Evolutionary conservation across 2,797 vertebrate genomes (phyloP).

Genomic region (Trachurus trachurus): DNA sequence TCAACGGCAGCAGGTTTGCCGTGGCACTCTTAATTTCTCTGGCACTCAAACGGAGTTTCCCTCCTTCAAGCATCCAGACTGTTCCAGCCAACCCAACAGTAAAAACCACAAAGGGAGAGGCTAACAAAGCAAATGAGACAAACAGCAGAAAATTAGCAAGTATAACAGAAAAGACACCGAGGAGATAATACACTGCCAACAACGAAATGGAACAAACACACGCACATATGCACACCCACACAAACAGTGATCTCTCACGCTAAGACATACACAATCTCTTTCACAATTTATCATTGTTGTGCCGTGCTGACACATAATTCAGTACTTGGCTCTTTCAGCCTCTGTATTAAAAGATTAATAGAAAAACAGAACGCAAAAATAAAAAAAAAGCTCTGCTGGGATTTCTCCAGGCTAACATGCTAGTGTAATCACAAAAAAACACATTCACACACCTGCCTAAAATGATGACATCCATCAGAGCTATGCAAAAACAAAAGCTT

Average conservation of each 20-base stretch:
- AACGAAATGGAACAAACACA: slow-evolving; percentile 42
- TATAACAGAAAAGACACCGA: slow-evolving; percentile 46
- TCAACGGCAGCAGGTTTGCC: slow-evolving; percentile 32
- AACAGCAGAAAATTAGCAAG: slow-evolving; percentile 45
- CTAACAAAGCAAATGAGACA: slow-evolving; percentile 49
- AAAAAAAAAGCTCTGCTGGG: slow-evolving; percentile 22
- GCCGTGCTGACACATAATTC: slow-evolving; percentile 55
- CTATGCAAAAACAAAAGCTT: slow-evolving; percentile 56
- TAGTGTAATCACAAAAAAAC: slow-evolving; percentile 21
- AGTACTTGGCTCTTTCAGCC: slow-evolving; percentile 45
- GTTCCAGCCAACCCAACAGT: not conserved
- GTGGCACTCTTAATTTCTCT: slow-evolving; percentile 18
- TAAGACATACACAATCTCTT: slow-evolving; percentile 39
- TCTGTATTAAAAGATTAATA: slow-evolving; percentile 64
- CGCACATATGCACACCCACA: slow-evolving; percentile 24
- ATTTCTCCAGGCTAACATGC: slow-evolving; percentile 34
- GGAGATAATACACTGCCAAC: slow-evolving; percentile 45
- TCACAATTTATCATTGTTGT: slow-evolving; percentile 64
- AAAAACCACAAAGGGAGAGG: slow-evolving; percentile 29
- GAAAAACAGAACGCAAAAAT: slow-evolving; percentile 59
- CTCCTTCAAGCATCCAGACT: slow-evolving; percentile 20
- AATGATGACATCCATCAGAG: slow-evolving; percentile 55
- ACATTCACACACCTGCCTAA: slow-evolving; percentile 37
- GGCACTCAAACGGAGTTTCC: slow-evolving; percentile 12
- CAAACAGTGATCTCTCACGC: slow-evolving; percentile 43